Evolutionary conservation across 2,113 vertebrate genomes (phyloP).

Genomic region (Cyanoderma ruficeps): DNA sequence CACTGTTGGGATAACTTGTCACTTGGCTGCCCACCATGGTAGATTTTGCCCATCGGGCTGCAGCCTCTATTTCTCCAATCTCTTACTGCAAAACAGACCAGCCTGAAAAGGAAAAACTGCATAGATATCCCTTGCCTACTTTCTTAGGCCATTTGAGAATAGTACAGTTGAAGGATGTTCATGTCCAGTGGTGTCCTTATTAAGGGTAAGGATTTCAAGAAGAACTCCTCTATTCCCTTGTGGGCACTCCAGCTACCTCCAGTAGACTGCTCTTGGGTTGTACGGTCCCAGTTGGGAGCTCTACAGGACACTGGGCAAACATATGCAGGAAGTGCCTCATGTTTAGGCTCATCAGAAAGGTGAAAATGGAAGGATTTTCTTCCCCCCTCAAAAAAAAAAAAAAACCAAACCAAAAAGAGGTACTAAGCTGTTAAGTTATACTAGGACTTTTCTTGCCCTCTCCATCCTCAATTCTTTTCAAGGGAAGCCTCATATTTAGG

Average conservation of each 20-base stretch:
- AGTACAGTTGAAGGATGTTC: neutral
- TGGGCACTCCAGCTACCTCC: neutral
- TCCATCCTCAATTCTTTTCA: neutral
- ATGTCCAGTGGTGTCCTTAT: neutral
- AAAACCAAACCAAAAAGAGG: neutral
- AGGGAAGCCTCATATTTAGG: neutral
- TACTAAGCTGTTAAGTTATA: neutral
- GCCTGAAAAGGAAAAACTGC: neutral
- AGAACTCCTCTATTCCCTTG: neutral
- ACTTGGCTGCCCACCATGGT: neutral
- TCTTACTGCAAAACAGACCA: neutral
- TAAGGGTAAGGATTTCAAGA: neutral
- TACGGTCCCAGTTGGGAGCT: neutral
- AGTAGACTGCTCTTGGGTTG: neutral
- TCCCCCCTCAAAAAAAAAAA: neutral
- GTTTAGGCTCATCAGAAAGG: neutral
- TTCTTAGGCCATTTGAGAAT: neutral
- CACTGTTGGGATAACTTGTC: neutral
- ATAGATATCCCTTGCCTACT: neutral
- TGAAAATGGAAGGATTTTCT: neutral
- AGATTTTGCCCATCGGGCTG: neutral
- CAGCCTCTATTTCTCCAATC: neutral
- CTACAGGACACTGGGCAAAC: neutral
- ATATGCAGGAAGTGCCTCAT: neutral
- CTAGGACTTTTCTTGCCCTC: neutral